phyloP scores from a whole-genome alignment of 2,888 invertebrate species.

The Drosophila lacicola region DNA sequence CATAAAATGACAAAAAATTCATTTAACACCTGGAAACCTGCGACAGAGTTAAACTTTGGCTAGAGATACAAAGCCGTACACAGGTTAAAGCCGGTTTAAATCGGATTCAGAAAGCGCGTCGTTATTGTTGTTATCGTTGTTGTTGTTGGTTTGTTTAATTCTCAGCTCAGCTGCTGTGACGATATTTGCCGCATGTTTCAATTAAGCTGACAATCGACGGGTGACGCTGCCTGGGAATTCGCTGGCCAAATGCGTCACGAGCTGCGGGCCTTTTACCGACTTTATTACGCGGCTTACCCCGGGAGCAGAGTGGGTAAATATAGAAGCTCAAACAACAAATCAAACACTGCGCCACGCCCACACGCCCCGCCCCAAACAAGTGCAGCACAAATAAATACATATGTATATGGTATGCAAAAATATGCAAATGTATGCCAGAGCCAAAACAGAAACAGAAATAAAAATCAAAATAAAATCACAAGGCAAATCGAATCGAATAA shows the following conservation, averaged over 20 bases:
- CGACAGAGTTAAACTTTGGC: neutral
- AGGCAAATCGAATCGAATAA: conserved; percentile 39
- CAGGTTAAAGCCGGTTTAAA: conserved; percentile 71
- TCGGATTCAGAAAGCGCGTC: conserved; percentile 35
- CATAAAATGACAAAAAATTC: neutral
- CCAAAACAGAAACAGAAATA: conserved; percentile 1
- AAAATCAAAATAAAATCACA: conserved; percentile 29
- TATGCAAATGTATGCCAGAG: neutral
- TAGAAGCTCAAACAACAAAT: conserved; percentile 30
- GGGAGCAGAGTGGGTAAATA: conserved; percentile 38
- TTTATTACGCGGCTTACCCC: conserved; percentile 24
- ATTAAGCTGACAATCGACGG: conserved; percentile 44
- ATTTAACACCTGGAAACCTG: neutral
- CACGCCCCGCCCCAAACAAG: neutral
- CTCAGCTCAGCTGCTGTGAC: conserved; percentile 36
- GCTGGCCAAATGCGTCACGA: conserved; percentile 65
- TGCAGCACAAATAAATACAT: conserved; percentile 7
- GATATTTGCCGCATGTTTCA: conserved; percentile 44
- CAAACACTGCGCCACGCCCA: conserved; percentile 10
- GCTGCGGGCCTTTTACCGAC: conserved; percentile 13
- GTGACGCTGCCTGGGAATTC: conserved; percentile 62
- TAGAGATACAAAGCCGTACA: neutral
- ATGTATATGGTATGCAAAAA: conserved; percentile 4
- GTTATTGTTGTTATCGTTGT: conserved; percentile 4
- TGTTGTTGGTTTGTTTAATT: conserved; percentile 8